A percentile compares a stretch with the other conserved stretches of the same genome.
Evolutionary conservation across 2,797 vertebrate genomes (phyloP).

Genomic region (Brachymystax lenok): DNA sequence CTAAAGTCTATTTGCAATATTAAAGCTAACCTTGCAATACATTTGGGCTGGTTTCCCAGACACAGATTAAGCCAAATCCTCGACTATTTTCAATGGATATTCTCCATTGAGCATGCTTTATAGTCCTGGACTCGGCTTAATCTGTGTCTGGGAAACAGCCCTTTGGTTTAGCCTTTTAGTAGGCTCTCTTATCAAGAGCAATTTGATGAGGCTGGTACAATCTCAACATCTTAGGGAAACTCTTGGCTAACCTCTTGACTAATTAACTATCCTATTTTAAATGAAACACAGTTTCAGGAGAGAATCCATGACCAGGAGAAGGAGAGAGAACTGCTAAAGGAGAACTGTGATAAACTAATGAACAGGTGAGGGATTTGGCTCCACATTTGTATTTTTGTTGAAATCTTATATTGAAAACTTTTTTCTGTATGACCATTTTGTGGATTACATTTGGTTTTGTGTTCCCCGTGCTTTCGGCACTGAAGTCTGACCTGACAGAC

Average conservation of each 20-base stretch:
- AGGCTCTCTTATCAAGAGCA: too few relatives aligned
- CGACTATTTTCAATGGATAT: not conserved
- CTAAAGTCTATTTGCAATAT: too few relatives aligned
- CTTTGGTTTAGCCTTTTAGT: too few relatives aligned
- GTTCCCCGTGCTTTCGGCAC: conserved; percentile 79
- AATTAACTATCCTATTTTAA: not conserved
- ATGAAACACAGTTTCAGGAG: conserved; percentile 77
- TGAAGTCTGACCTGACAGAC: conserved; percentile 85
- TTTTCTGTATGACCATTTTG: not conserved
- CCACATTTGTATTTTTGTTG: not conserved
- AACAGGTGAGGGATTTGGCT: conserved; percentile 76
- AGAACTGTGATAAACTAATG: conserved; percentile 84
- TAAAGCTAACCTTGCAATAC: not conserved
- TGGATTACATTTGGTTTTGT: not conserved
- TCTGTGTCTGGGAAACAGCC: not conserved
- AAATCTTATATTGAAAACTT: not conserved
- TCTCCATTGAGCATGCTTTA: not conserved
- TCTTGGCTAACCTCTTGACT: not conserved
- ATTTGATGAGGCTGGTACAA: too few relatives aligned
- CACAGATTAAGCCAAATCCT: not conserved
- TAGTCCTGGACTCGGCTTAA: not conserved
- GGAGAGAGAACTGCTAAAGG: conserved; percentile 84
- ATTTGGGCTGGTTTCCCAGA: not conserved
- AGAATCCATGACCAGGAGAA: conserved; percentile 83
- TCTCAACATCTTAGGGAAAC: not conserved